Conservation (phyloP, 92 coral and sea anemone genomes). For the Hydrozoanthus gracilis region DNA sequence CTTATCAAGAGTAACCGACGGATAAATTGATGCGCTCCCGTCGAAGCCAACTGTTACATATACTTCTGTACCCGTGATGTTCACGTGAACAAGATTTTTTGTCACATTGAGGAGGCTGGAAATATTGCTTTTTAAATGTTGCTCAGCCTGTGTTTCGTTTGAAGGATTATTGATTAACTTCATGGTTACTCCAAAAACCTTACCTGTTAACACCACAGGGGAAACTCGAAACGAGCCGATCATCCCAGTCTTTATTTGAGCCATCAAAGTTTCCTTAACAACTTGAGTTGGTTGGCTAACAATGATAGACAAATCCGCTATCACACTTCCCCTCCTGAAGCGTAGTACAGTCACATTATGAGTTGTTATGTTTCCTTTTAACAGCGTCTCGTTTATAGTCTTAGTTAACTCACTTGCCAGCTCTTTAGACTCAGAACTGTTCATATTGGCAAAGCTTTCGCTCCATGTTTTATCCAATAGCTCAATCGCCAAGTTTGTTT, state of each 20-base stretch:
- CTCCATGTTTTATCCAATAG: constrained; percentile 1
- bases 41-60: constrained; percentile 9
- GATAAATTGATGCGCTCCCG: constrained; percentile 5
- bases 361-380: neutral
- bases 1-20: neutral
- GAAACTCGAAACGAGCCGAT: neutral
- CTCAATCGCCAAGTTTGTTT: constrained; percentile 27
- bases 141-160: neutral
- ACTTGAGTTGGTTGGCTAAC: neutral
- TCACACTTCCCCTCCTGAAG: constrained; percentile 38
- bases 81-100: neutral
- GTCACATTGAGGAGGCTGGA: neutral
- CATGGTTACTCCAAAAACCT: constrained; percentile 19
- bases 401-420: neutral
- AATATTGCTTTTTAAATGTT: neutral
- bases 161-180: neutral
- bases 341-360: constrained; percentile 1
- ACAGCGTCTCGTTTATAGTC: constrained; percentile 17
- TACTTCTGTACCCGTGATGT: neutral
- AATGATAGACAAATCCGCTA: constrained; percentile 9
- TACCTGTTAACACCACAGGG: neutral
- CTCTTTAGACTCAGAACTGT: neutral
- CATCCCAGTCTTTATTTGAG: neutral
- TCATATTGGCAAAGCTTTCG: neutral
- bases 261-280: neutral